Base-by-base conservation (phyloP, 2,113 vertebrate species). In the Chloroceryle aenea region DNA sequence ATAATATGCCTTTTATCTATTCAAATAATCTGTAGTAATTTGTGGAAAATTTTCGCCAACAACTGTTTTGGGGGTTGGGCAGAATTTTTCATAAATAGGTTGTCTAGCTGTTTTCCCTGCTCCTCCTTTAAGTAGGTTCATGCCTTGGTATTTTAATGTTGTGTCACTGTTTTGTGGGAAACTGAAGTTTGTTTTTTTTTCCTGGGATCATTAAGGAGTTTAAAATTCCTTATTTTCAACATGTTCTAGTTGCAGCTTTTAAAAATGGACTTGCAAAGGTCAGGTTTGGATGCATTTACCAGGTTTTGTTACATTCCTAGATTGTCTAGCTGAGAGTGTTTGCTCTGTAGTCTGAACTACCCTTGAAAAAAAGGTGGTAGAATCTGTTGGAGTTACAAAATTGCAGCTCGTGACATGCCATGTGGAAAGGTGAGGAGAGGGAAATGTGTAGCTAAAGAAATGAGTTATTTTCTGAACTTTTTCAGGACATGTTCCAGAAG, bases 71-170 rank as follows among this genome's bases (percentile, higher is more conserved):
- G 7, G 5, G 3, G 80, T 81, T 7, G 18, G 38, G 9, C 23
- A 38, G 10, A 20, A 4, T 7, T 50, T 71, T 74, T 43, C 42
- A 17, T 78, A 66, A 82, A 26, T 22, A 62, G n/a, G 3, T 43
- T 53, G 20, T 2, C 6, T 66, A 30, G 15, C 6, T 74, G 10
- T 91, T 93, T 80, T 45, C 7, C 19, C 20, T 0, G 0, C 59
- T 34, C 5, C 4, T 40, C 11, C n/a, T 56, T 2, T 45, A 55
- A 27, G 63, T 23, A 52, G 36, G 5, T 74, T 77, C 0, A 0
- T 74, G 34, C 14, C 32, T 52, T 58, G 29, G 7, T 80, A 21
- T 79, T 90, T 89, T 61, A 47, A 34, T 62, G 75, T 77, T 34
- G 14, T 40, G 27, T 6, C 19, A 23, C 29, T 63, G 18, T 72